Base-by-base conservation (phyloP, 2,888 invertebrate genomes). In the Agrotis exclamationis region DNA sequence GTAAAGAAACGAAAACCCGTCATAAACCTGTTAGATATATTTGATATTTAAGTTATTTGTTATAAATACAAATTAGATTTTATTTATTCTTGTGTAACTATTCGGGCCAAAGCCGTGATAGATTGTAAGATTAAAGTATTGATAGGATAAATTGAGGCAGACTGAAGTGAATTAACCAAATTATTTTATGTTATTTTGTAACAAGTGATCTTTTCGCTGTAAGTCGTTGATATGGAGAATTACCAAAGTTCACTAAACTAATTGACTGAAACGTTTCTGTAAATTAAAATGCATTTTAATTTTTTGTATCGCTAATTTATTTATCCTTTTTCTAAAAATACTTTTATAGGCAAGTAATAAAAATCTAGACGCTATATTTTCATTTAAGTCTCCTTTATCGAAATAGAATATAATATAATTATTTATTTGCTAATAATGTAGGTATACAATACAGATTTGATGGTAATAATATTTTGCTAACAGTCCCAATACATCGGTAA, bases 11-110 rank as follows among this genome's bases (percentile, higher is more conserved):
- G 90, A 86, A 93, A 92, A 75, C 94, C 95, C 14, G 86, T 90
- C 28, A 90, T 96, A 66, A 96, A 95, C 79, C 83, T 96, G 71
- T 86, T 96, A 90, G 96, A 96, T 80, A 94, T 96, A 77, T 93
- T 96, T 80, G 96, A 96, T 87, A 95, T 96, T 87, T 96, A 93
- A 88, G 81, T 83, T 85, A 79, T 80, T 75, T 77, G 73, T 77
- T 85, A 65, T 83, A 72, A 86, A 89, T 90, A 94, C 93, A 93
- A 94, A 94, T 88, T 94, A 93, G 92, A 80, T 81, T 39, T 39
- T 88, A 89, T 80, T 78, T 71, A 77, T 84, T 82, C n/a, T 74
- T 62, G 57, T 72, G 20, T 80, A 68, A 70, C 62, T 81, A 69
- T 74, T 63, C 24, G 56, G 80, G 75, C 74, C 60, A 78, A 64